Conservation (phyloP, 1,140 invertebrate genomes). For the Drosophila arizonae region DNA sequence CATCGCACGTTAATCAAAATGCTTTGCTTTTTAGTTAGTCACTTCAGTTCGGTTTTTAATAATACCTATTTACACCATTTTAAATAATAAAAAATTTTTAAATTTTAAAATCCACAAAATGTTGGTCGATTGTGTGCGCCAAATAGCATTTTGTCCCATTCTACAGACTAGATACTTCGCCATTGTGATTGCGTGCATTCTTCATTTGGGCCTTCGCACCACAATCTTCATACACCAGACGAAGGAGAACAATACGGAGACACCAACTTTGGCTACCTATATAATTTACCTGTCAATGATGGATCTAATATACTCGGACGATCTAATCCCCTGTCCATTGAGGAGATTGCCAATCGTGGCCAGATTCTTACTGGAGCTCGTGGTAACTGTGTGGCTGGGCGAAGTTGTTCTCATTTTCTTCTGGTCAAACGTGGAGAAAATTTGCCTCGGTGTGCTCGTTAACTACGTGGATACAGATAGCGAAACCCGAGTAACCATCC, state of each 20-base stretch:
- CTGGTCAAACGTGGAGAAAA: neutral
- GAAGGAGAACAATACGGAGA: neutral
- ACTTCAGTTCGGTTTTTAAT: too few species aligned
- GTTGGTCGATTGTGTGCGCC: too few species aligned
- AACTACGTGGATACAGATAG: too few species aligned
- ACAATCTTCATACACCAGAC: conserved; percentile 3
- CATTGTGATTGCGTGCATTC: neutral
- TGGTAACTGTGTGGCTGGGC: neutral
- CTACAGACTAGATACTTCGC: neutral
- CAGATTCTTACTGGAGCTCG: neutral
- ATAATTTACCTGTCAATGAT: neutral
- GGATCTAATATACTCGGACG: neutral
- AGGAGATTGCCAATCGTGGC: neutral
- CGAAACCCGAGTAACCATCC: too few species aligned
- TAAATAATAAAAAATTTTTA: too few species aligned
- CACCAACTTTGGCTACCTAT: too few species aligned
- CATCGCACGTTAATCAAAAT: too few species aligned
- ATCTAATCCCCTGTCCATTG: neutral
- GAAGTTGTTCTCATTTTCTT: neutral
- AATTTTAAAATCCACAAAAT: too few species aligned
- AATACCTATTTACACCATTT: too few species aligned
- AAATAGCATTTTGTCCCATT: too few species aligned
- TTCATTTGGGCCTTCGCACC: neutral
- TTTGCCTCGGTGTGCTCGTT: neutral
- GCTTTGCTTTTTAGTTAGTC: too few species aligned